Evolutionary conservation across 2,797 vertebrate genomes (phyloP).

Genomic region (Pipistrellus pipistrellus): DNA sequence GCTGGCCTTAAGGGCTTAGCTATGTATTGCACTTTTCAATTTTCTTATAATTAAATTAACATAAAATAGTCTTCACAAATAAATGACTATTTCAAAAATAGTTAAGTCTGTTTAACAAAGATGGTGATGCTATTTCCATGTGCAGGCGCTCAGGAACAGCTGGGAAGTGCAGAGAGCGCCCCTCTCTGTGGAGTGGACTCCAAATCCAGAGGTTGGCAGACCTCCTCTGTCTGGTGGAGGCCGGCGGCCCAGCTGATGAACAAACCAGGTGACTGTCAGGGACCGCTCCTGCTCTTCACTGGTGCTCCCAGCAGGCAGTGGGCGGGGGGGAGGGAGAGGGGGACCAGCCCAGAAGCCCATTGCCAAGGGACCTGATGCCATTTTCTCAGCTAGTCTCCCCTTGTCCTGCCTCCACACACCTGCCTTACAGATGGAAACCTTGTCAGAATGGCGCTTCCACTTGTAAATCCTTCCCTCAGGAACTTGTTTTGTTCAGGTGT

Average conservation of each 20-base stretch:
- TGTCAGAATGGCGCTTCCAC: not conserved
- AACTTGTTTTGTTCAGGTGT: not conserved
- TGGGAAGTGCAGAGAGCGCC: conserved; percentile 50
- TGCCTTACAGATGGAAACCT: not conserved
- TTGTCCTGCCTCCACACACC: not conserved
- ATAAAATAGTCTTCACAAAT: conserved; percentile 90
- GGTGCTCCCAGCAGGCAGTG: too few relatives aligned
- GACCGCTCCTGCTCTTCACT: not conserved
- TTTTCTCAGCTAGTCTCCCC: not conserved
- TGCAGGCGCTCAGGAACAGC: conserved; percentile 69
- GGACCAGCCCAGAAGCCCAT: conserved; percentile 25
- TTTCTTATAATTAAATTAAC: conserved; percentile 92
- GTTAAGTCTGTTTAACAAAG: conserved; percentile 89
- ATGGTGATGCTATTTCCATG: conserved; percentile 85
- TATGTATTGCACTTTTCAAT: conserved; percentile 90
- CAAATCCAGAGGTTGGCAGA: not conserved
- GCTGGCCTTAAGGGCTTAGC: conserved; percentile 90
- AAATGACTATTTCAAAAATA: conserved; percentile 88
- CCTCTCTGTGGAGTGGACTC: not conserved
- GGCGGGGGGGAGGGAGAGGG: accelerated
- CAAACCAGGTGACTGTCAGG: not conserved
- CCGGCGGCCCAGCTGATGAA: accelerated
- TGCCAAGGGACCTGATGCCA: not conserved
- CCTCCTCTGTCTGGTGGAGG: not conserved
- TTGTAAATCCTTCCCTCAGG: conserved; percentile 41